Evolutionary conservation across 2,888 invertebrate species (phyloP), one percentile per base, ranked within the genome.

Genomic region (Apodemia zela): DNA sequence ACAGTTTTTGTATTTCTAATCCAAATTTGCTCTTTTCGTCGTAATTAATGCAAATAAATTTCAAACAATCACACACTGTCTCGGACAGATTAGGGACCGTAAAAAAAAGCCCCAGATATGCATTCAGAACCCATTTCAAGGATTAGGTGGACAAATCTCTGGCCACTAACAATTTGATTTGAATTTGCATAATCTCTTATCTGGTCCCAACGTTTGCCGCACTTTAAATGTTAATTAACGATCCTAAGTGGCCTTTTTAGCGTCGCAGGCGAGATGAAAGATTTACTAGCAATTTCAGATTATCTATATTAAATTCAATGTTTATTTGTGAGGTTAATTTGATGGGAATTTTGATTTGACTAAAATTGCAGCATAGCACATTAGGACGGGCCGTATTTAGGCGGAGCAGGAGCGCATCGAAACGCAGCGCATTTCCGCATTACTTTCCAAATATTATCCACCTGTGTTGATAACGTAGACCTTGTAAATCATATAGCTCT

Each of bases 191-290:
- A 87, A 85, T 82, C 85, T 78, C 77, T 85, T 85, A 85, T 84
- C 82, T 78, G 77, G 72, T 77, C 74, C 74, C 73, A 72, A 75
- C 81, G 76, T 79, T 79, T 77, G 77, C 75, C 79, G 75, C 84
- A 83, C 84, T 87, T 85, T 82, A 84, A 83, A 85, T 85, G 85
- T 74, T 85, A 87, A 88, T 87, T 80, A 81, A 80, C 82, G 78
- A 65, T 66, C 65, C 59, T 65, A 67, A 67, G 51, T 64, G 49
- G 62, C 62, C 68, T 70, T 74, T 72, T 71, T 69, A 67, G 65
- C 63, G 61, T 25, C 25, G 25, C 21, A 29, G 59, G 58, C 62
- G 25, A 60, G 63, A 65, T 64, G 63, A 68, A 65, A 65, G 60
- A 65, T 68, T 68, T 63, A 66, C 59, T 67, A 61, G 25, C 57